A percentile compares a stretch with the other conserved stretches of the same genome.
phyloP scores from a whole-genome alignment of 2,113 vertebrate genomes.

The Cyanoderma ruficeps region DNA sequence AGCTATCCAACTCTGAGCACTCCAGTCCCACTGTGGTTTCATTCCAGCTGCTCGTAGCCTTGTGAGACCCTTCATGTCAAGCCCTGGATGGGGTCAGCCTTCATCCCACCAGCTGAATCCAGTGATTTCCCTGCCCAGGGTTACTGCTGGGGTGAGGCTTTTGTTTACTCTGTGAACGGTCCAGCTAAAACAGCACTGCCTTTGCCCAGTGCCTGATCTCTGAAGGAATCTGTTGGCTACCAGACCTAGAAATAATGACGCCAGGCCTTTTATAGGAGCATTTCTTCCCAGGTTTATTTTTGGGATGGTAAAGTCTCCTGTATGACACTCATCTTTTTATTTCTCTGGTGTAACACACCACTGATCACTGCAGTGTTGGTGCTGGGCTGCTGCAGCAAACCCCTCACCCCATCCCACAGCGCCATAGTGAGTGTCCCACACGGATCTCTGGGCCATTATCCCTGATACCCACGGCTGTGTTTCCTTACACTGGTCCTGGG shows the following conservation, averaged over 20 bases:
- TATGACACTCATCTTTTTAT: background rate
- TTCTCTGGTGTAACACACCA: background rate
- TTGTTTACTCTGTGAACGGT: background rate
- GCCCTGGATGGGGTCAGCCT: background rate
- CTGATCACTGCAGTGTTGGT: background rate
- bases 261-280: background rate
- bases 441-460: background rate
- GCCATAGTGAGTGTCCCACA: background rate
- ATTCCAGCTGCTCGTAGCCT: background rate
- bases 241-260: background rate
- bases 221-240: background rate
- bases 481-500: fast-evolving
- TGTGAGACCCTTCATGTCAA: background rate
- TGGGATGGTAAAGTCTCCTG: background rate
- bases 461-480: background rate
- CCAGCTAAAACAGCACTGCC: background rate
- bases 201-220: background rate
- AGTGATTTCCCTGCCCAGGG: background rate
- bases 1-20: background rate
- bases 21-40: fast-evolving
- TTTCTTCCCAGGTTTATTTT: background rate
- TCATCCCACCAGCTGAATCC: too few relatives aligned
- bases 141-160: background rate
- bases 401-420: background rate
- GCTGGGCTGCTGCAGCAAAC: fast-evolving